Base-by-base conservation (phyloP, 1,140 invertebrate genomes). In the Coelopa frigida region DNA sequence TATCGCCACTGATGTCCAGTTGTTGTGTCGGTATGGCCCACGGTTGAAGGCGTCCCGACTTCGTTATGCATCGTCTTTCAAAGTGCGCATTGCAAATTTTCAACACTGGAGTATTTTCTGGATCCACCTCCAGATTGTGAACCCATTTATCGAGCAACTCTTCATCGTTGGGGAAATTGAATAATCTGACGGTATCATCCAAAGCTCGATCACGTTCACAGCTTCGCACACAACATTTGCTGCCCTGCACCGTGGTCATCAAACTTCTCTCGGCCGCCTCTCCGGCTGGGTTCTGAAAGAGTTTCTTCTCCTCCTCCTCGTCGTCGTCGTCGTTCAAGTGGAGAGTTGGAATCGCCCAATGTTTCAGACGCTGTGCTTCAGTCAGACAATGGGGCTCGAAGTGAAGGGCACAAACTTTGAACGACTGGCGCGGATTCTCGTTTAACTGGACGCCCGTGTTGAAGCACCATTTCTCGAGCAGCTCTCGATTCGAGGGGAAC, bases 11-110 rank as follows among this genome's bases (percentile, higher is more conserved):
- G 11, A 32, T 24, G 10, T 39, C 46, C 7, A 66, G 42, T 31
- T 56, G 53, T 31, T 62, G 26, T 2, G 59, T 61, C 14, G 62
- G 62, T 14, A 66, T 53, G 0, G 58, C 41, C 8, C 55, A 50
- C 5, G 43, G 45, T 2, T 27, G 43, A 11, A 64, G 22, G 1
- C 57, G 55, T 38, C 36, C 4, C 32, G 32, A 5, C 59, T n/a
- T n/a, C n/a, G n/a, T 43, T 26, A 64, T 59, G 32, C 58, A 64
- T 3, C 59, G 51, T 3, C 44, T 6, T 0, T 41, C 44, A 35
- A 64, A 64, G 23, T 64, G 61, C 10, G 40, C 33, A 31, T 58
- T 57, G 24, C 61, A 64, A 5, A 49, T 44, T 4, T 43, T 43
- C 3, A 31, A 32, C 2, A 43, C 17, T 12, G 47, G 41, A 6